These are phyloP conservation scores for Chelmon rostratus DNA, from an alignment of 2,797 vertebrate species.

Conservation along the genomic window DNA sequence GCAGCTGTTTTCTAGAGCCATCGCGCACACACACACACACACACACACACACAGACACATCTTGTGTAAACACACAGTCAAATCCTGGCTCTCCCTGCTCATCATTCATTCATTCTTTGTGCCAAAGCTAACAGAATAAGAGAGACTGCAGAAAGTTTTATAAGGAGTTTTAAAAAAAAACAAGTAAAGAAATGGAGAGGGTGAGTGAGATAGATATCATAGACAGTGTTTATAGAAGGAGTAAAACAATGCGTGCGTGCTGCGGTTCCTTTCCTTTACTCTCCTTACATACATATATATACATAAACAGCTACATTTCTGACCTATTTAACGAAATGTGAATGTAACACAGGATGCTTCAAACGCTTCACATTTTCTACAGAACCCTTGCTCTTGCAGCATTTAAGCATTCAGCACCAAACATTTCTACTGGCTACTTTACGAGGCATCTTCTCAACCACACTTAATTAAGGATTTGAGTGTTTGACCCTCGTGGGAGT, in stretches of 20 bases:
- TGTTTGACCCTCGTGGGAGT: slow-evolving; percentile 60
- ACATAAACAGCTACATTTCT: slow-evolving; percentile 44
- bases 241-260: slow-evolving; percentile 25
- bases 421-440: slow-evolving; percentile 9
- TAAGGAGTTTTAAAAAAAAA: slow-evolving; percentile 20
- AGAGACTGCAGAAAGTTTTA: slow-evolving; percentile 22
- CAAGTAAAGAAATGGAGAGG: slow-evolving; percentile 25
- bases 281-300: slow-evolving; percentile 17
- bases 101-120: slow-evolving; percentile 21
- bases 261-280: slow-evolving; percentile 52
- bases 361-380: not conserved
- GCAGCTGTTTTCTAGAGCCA: slow-evolving; percentile 43
- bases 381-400: not conserved
- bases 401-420: slow-evolving; percentile 9
- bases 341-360: slow-evolving; percentile 12
- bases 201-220: slow-evolving; percentile 34
- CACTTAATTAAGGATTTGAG: slow-evolving; percentile 47
- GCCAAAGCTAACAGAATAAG: slow-evolving; percentile 43
- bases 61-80: slow-evolving; percentile 6
- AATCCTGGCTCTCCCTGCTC: slow-evolving; percentile 19
- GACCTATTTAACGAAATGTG: slow-evolving; percentile 38
- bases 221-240: slow-evolving; percentile 37
- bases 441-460: slow-evolving; percentile 34
- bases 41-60: not conserved
- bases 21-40: not conserved